A percentile compares a stretch with the other conserved stretches of the same genome.
Evolutionary conservation across 2,113 vertebrate species (phyloP).

Genomic region (Pseudopipra pipra): DNA sequence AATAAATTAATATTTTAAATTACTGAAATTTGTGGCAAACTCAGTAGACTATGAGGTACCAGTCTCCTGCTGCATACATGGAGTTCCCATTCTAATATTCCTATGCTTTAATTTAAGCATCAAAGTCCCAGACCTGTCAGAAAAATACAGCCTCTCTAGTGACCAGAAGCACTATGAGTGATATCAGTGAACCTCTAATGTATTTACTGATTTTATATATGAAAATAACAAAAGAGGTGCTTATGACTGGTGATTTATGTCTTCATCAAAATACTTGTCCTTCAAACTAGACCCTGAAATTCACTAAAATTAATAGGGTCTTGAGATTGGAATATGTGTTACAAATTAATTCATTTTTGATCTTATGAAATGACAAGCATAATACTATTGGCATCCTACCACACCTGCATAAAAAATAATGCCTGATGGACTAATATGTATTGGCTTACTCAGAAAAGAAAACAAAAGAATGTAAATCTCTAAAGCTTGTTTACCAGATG

Average conservation of each 20-base stretch:
- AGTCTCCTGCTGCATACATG: background rate
- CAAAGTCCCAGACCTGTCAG: background rate
- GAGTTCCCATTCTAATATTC: background rate
- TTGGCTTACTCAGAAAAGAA: background rate
- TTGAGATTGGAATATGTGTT: slow-evolving; percentile 25
- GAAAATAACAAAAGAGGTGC: slow-evolving; percentile 13
- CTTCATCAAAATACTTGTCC: slow-evolving; percentile 42
- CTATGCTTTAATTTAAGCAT: background rate
- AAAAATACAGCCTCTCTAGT: background rate
- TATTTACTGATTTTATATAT: background rate
- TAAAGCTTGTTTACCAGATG: background rate
- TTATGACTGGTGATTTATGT: slow-evolving; percentile 22
- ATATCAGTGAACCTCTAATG: background rate
- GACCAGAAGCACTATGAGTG: background rate
- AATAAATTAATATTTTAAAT: slow-evolving; percentile 35
- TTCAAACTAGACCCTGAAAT: slow-evolving; percentile 38
- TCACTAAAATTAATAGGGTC: slow-evolving; percentile 39
- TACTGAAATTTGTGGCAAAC: background rate
- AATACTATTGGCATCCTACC: background rate
- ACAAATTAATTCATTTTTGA: slow-evolving; percentile 26
- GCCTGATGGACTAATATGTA: background rate
- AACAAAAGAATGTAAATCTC: background rate
- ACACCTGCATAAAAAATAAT: background rate
- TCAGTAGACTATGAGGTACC: background rate
- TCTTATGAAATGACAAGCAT: background rate